Percentiles rank a stretch among this genome's conserved stretches.
Evolutionary conservation across 2,888 invertebrate genomes (phyloP).

Genomic region (Cloeon dipterum): DNA sequence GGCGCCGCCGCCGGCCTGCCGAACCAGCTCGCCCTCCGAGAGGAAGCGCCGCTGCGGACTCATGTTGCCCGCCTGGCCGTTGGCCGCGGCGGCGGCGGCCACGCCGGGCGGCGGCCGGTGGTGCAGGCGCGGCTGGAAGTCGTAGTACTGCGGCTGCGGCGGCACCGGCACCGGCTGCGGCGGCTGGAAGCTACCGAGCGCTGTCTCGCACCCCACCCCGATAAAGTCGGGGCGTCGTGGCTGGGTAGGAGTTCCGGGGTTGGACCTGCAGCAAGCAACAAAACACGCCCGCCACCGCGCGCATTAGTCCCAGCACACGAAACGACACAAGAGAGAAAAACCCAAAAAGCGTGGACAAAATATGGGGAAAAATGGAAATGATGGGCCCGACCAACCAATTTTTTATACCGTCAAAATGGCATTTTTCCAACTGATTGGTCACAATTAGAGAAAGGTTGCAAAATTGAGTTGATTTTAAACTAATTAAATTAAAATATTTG

Average conservation of each 20-base stretch:
- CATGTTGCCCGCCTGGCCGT: conserved; percentile 16
- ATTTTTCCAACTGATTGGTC: too few relatives aligned
- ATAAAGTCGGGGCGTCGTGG: conserved; percentile 74
- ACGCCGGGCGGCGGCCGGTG: conserved; percentile 3
- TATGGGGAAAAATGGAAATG: too few relatives aligned
- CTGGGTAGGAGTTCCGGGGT: conserved; percentile 80
- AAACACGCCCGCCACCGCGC: background rate
- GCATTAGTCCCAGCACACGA: too few relatives aligned
- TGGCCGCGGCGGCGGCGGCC: conserved; percentile 1
- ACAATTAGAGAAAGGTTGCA: too few relatives aligned
- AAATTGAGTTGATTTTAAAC: too few relatives aligned
- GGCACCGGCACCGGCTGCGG: conserved; percentile 14
- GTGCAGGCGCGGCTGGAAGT: conserved; percentile 17
- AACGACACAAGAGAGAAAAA: background rate
- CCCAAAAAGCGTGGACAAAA: background rate
- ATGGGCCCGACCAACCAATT: too few relatives aligned
- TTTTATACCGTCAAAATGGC: too few relatives aligned
- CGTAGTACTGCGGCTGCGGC: conserved; percentile 15
- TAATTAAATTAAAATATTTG: too few relatives aligned
- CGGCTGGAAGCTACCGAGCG: conserved; percentile 10
- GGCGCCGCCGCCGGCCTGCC: conserved; percentile 24
- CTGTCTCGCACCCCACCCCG: conserved; percentile 27
- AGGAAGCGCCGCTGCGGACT: conserved; percentile 57
- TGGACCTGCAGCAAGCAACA: conserved; percentile 38
- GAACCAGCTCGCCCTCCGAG: conserved; percentile 58